A percentile compares a stretch with the other conserved stretches of the same genome.
These are phyloP conservation scores for Psilopogon haemacephalus DNA, from an alignment of 2,113 vertebrate species.

Conservation along the genomic window DNA sequence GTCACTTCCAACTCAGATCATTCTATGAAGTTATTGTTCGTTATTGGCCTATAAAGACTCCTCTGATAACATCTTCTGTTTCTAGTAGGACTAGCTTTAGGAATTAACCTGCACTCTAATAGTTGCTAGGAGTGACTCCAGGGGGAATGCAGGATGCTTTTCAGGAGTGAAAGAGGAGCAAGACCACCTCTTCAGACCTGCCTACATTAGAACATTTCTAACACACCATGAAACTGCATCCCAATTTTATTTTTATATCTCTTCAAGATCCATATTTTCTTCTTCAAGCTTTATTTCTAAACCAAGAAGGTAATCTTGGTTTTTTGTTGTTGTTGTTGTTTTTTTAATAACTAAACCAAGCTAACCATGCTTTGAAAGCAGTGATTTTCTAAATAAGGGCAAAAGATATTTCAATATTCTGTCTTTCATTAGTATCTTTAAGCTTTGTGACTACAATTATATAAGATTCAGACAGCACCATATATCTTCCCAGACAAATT, in stretches of 20 bases:
- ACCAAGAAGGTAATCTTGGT: not conserved
- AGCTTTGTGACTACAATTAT: not conserved
- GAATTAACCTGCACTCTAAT: not conserved
- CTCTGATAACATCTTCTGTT: not conserved
- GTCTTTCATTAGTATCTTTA: not conserved
- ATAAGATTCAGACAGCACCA: not conserved
- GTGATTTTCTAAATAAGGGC: not conserved
- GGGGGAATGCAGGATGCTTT: not conserved
- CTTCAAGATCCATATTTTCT: not conserved
- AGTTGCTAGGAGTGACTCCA: not conserved
- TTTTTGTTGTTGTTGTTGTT: too few species aligned
- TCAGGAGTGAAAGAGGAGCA: not conserved
- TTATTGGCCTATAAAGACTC: not conserved
- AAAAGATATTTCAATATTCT: not conserved
- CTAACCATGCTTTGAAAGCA: not conserved
- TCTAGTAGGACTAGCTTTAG: not conserved
- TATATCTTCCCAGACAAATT: not conserved
- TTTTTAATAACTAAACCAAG: not conserved
- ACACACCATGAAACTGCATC: not conserved
- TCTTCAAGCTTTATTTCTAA: constrained; percentile 9
- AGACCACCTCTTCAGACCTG: not conserved
- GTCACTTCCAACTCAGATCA: too few species aligned
- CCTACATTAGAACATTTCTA: not conserved
- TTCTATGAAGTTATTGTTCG: not conserved
- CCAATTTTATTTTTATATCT: not conserved